These are phyloP conservation scores for Mungos mungo DNA, from an alignment of 2,113 vertebrate genomes.

Conservation along the genomic window DNA sequence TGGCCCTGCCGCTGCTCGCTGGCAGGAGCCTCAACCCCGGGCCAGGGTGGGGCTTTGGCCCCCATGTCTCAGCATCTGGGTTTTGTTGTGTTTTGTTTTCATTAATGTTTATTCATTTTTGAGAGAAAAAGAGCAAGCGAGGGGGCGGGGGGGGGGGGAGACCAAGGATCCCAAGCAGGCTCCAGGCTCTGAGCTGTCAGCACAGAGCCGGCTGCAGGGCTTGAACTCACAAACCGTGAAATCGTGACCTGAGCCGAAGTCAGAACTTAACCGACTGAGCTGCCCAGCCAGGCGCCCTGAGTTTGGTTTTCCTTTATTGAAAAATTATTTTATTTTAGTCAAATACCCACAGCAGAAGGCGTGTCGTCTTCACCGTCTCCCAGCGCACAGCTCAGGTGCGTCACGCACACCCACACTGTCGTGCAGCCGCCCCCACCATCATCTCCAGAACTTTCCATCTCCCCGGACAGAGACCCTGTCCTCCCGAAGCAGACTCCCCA, in stretches of 20 bases:
- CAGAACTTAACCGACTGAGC: too few species aligned
- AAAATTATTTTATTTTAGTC: neutral
- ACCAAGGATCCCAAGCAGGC: too few species aligned
- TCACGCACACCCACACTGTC: accelerated
- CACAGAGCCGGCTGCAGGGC: too few species aligned
- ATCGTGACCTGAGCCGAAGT: too few species aligned
- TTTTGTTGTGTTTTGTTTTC: neutral
- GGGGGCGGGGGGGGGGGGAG: too few species aligned
- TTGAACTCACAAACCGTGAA: too few species aligned
- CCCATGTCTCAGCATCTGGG: neutral
- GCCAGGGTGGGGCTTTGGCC: neutral
- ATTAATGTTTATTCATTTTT: too few species aligned
- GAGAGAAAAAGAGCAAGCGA: too few species aligned
- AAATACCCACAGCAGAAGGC: neutral
- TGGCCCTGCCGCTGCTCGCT: accelerated
- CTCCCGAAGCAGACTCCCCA: neutral
- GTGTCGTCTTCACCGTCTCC: neutral
- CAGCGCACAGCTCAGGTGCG: neutral
- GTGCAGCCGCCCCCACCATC: neutral
- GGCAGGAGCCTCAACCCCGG: neutral
- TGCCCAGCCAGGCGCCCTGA: too few species aligned
- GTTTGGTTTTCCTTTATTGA: neutral
- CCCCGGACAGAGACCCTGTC: neutral
- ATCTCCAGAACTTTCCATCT: neutral
- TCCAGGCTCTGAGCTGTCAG: too few species aligned